These are phyloP conservation scores for Probaryconus sp. DNA, from an alignment of 1,140 invertebrate species.

Conservation along the genomic window DNA sequence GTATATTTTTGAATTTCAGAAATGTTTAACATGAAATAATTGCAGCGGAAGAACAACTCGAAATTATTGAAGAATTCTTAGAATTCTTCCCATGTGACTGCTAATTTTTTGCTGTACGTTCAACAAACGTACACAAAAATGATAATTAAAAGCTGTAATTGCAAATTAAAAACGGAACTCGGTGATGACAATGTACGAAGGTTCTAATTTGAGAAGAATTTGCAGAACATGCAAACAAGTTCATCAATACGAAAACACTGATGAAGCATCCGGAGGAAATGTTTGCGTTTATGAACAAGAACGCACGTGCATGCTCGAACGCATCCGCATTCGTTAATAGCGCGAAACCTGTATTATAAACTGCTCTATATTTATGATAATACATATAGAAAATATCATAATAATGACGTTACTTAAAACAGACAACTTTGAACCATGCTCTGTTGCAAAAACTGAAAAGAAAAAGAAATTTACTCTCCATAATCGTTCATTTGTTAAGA, in stretches of 20 bases:
- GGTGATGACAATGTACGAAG: slow-evolving; percentile 47
- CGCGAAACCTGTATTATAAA: slow-evolving; percentile 10
- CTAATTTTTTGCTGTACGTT: too few species aligned
- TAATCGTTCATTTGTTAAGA: slow-evolving; percentile 12
- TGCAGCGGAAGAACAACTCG: too few species aligned
- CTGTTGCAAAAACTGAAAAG: slow-evolving; percentile 5
- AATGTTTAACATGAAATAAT: too few species aligned
- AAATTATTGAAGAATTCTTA: too few species aligned
- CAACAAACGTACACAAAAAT: too few species aligned
- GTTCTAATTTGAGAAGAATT: slow-evolving; percentile 55
- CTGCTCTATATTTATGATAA: slow-evolving; percentile 23
- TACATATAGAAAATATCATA: slow-evolving; percentile 11
- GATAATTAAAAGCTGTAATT: slow-evolving; percentile 11
- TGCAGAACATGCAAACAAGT: slow-evolving; percentile 43
- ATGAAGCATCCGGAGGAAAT: slow-evolving; percentile 43
- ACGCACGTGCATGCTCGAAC: slow-evolving; percentile 10
- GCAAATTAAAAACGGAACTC: slow-evolving; percentile 56
- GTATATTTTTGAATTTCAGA: too few species aligned
- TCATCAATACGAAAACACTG: slow-evolving; percentile 38
- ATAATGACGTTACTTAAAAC: slow-evolving; percentile 17
- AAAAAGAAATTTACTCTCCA: slow-evolving; percentile 1
- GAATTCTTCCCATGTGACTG: too few species aligned
- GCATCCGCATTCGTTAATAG: slow-evolving; percentile 31
- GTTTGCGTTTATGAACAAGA: slow-evolving; percentile 37
- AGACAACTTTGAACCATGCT: slow-evolving; percentile 18